Evolutionary conservation across 30 jellyfish, hydroid and myxozoan species (phyloP).

Genomic region (Phacellophora camtschatica): DNA sequence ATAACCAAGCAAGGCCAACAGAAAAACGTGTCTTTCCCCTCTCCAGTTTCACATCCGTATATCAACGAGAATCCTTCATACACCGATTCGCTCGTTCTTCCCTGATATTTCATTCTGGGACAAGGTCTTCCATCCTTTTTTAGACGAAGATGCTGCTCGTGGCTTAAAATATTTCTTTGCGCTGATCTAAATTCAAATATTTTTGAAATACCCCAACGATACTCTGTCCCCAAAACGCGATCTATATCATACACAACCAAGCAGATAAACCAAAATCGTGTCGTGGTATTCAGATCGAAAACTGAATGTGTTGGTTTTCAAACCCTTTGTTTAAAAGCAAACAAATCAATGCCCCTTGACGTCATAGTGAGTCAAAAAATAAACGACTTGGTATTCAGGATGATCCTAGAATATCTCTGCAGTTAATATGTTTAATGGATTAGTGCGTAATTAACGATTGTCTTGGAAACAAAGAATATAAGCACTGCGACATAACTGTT

Average conservation of each 20-base stretch:
- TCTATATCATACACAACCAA: no score
- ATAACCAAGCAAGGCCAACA: slow-evolving; percentile 54
- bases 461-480: no score
- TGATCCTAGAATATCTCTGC: slow-evolving; percentile 2
- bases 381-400: no score
- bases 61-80: slow-evolving; percentile 29
- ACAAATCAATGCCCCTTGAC: background rate
- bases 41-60: slow-evolving; percentile 32
- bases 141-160: slow-evolving; percentile 20
- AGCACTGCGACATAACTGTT: no score
- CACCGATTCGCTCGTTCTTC: slow-evolving; percentile 20
- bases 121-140: slow-evolving; percentile 45
- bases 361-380: background rate
- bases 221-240: slow-evolving; percentile 46
- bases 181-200: slow-evolving; percentile 5
- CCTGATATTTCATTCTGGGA: slow-evolving; percentile 23
- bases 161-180: slow-evolving; percentile 7
- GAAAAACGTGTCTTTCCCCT: slow-evolving; percentile 26
- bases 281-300: background rate
- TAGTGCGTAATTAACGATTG: no score
- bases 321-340: background rate
- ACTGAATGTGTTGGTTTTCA: background rate
- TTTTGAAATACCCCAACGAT: slow-evolving; percentile 25
- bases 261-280: no score
- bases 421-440: no score